These are phyloP conservation scores for Eremobia ochroleuca DNA, from an alignment of 2,888 invertebrate genomes.

Conservation along the genomic window DNA sequence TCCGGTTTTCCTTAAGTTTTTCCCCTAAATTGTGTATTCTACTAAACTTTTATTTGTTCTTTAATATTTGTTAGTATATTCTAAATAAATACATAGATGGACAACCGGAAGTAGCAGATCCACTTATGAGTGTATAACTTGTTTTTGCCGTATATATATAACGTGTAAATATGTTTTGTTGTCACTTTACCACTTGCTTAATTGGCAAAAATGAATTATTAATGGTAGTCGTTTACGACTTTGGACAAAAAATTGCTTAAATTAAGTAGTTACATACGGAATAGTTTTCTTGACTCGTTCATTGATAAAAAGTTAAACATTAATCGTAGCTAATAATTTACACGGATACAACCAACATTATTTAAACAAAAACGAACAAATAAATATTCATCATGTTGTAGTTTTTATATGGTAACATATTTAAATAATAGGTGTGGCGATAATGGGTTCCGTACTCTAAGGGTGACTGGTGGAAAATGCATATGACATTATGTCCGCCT, in stretches of 20 bases:
- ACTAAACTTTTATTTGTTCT: constrained; percentile 15
- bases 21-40: constrained; percentile 16
- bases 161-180: background rate
- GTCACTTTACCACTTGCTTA: background rate
- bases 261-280: background rate
- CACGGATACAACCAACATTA: background rate
- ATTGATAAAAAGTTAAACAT: background rate
- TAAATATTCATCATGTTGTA: background rate
- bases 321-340: constrained; percentile 8
- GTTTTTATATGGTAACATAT: background rate
- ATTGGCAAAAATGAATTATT: background rate
- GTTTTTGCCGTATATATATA: background rate
- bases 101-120: constrained; percentile 20
- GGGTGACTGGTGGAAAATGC: no score
- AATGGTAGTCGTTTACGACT: background rate
- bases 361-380: constrained; percentile 1
- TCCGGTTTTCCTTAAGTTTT: constrained; percentile 54
- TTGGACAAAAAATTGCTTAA: background rate
- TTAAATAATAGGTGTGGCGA: background rate
- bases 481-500: no score
- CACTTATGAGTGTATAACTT: background rate
- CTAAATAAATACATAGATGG: constrained; percentile 4
- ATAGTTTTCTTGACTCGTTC: background rate
- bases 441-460: background rate
- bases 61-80: constrained; percentile 7